Evolutionary conservation across 1,140 invertebrate species (phyloP), one percentile per base, ranked within the genome.

Genomic region (Danaus melanippus): DNA sequence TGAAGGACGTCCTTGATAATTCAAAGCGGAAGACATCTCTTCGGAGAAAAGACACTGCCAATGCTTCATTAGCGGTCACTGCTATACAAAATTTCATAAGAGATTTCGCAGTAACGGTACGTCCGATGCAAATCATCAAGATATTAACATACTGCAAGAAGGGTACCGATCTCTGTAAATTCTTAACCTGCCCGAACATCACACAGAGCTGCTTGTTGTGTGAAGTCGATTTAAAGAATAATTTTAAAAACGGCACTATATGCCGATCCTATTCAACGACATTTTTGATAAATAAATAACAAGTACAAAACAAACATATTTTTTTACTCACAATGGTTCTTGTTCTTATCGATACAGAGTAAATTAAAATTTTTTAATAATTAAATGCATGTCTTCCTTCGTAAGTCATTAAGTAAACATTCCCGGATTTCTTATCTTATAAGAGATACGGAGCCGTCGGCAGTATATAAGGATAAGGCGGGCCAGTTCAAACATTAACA

Each of bases 371-470:
- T 61, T 58, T 49, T 53, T 62, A 60, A 69, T 74, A 66, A 71
- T 75, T 67, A 75, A 71, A 75, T 65, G 62, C 57, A 70, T 67
- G 68, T 67, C 66, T 72, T 71, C 67, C 71, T 73, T 76, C 69
- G 57, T 76, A 71, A 60, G 72, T 77, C 79, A 82, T 84, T 83
- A 86, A 67, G 72, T 72, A 80, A 86, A 86, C 78, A 86, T 84
- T 86, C 78, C 81, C 76, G 64, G 68, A 64, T 53, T 50, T 54
- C 62, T 83, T 86, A 84, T 84, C 81, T 83, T 53, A 6, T 9
- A 50, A 53, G 49, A 83, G 83, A 84, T 84, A 84, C 74, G 70
- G 60, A 58, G 69, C 59, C 71, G 67, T 61, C 63, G 42, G 43
- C 63, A 60, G 52, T 81, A 84, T 86, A 84, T 72, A 84, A 82